Conservation (phyloP, 2,888 invertebrate species). For the Hirudinaria manillensis region DNA sequence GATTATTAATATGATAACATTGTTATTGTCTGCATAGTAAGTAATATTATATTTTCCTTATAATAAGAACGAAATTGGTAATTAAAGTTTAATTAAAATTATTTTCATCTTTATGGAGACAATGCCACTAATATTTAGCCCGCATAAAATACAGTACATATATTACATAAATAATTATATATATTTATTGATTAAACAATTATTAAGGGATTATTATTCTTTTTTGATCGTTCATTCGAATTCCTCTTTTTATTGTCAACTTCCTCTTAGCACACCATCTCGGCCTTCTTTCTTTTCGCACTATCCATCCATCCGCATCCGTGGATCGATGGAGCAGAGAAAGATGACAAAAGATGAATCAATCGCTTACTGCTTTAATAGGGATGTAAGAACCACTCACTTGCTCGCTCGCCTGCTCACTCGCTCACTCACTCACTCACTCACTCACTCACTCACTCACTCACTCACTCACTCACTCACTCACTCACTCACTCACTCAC, state of each 20-base stretch:
- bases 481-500: conserved; percentile 34
- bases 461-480: conserved; percentile 35
- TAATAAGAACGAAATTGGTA: no score
- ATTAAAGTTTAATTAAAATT: no score
- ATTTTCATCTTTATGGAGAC: no score
- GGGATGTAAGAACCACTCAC: conserved; percentile 9
- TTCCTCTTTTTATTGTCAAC: not conserved
- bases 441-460: conserved; percentile 33
- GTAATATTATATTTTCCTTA: no score
- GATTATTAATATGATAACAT: no score
- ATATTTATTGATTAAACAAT: no score
- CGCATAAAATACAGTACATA: no score
- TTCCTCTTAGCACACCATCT: not conserved
- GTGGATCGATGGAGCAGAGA: not conserved
- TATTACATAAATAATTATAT: no score
- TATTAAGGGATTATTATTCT: no score
- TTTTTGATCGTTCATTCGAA: no score
- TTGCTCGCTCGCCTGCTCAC: conserved; percentile 33
- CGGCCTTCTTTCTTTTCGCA: not conserved
- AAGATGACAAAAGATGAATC: not conserved
- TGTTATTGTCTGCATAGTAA: no score
- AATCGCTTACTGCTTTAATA: not conserved
- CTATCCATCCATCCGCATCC: not conserved
- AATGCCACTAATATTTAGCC: no score
- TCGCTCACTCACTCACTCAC: conserved; percentile 34